These are phyloP conservation scores for Erebia palarica DNA, from an alignment of 2,888 invertebrate species.

Conservation along the genomic window DNA sequence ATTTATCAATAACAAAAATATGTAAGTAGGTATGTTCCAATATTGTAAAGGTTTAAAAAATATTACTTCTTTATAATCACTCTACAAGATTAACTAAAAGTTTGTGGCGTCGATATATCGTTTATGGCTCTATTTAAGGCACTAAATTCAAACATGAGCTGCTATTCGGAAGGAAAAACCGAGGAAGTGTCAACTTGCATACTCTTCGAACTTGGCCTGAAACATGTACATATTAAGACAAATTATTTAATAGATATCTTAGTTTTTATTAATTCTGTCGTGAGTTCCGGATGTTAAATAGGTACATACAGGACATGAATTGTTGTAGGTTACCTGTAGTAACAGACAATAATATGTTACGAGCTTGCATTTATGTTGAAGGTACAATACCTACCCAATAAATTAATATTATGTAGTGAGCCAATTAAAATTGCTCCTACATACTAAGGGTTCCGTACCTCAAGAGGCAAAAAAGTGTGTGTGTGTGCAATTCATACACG, in stretches of 20 bases:
- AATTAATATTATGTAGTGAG: neutral
- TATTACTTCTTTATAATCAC: too few relatives aligned
- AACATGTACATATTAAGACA: slow-evolving; percentile 7
- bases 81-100: too few relatives aligned
- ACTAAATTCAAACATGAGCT: too few relatives aligned
- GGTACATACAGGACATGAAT: slow-evolving; percentile 31
- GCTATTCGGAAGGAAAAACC: neutral
- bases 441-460: too few relatives aligned
- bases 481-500: too few relatives aligned
- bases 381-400: neutral
- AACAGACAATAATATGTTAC: slow-evolving; percentile 5
- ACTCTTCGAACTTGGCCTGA: neutral
- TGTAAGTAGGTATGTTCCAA: too few relatives aligned
- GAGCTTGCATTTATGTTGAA: neutral
- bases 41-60: too few relatives aligned
- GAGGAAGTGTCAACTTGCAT: neutral
- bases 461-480: too few relatives aligned
- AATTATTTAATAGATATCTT: slow-evolving; percentile 21
- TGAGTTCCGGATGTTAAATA: slow-evolving; percentile 45
- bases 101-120: too few relatives aligned
- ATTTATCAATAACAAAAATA: too few relatives aligned
- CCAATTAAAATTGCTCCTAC: too few relatives aligned
- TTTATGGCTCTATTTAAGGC: too few relatives aligned
- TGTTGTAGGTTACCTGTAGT: slow-evolving; percentile 1
- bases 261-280: slow-evolving; percentile 38